Conservation (phyloP, 2,797 vertebrate species). For the Apodemus agrarius region DNA sequence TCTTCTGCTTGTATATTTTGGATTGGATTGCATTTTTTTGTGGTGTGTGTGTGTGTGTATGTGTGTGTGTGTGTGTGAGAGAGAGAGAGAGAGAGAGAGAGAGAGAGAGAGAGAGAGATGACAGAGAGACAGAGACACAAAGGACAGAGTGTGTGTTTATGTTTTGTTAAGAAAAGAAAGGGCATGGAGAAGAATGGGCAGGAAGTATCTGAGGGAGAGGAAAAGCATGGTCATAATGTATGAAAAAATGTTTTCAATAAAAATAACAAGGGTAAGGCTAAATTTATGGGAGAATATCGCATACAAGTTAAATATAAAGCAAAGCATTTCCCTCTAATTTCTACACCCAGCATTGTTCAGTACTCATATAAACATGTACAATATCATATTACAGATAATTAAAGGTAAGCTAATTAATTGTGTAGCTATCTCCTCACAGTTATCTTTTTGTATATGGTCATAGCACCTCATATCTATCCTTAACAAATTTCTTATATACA, state of each 20-base stretch:
- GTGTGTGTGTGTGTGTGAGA: background rate
- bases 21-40: background rate
- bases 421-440: background rate
- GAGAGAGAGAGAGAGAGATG: background rate
- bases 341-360: background rate
- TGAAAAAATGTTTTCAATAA: background rate
- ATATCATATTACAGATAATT: background rate
- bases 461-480: background rate
- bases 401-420: background rate
- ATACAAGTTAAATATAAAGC: background rate
- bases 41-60: background rate
- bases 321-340: background rate
- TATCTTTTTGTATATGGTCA: background rate
- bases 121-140: background rate
- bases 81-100: background rate
- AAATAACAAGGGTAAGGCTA: background rate
- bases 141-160: background rate
- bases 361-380: background rate
- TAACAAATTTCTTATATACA: background rate
- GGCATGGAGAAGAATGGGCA: background rate
- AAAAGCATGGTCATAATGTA: background rate
- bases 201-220: too few species aligned
- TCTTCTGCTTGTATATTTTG: background rate
- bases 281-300: background rate
- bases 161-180: background rate